These are phyloP conservation scores for Triops longicaudatus DNA, from an alignment of 1,140 invertebrate species.

Conservation along the genomic window DNA sequence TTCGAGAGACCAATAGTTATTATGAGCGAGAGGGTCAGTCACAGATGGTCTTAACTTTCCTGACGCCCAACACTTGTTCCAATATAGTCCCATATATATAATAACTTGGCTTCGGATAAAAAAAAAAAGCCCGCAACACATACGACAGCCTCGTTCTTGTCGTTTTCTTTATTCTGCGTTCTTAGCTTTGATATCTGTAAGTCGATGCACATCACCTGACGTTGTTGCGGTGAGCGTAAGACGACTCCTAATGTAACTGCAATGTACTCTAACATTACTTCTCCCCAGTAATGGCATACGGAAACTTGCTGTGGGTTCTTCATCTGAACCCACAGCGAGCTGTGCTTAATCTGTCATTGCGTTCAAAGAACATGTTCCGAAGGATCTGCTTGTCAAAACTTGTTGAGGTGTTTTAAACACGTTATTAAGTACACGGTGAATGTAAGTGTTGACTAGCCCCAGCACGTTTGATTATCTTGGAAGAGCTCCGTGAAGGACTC, in stretches of 20 bases:
- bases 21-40: constrained; percentile 1
- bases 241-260: background rate
- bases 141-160: background rate
- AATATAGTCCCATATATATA: constrained; percentile 8
- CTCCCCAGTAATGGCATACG: background rate
- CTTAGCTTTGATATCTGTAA: background rate
- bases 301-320: background rate
- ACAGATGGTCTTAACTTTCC: constrained; percentile 10
- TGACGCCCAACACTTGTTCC: background rate
- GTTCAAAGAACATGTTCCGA: constrained; percentile 2
- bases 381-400: background rate
- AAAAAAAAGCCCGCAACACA: background rate
- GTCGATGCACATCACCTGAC: background rate
- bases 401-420: background rate
- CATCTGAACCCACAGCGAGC: no score
- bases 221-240: background rate
- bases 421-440: background rate
- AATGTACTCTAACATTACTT: no score
- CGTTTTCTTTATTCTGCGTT: background rate
- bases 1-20: constrained; percentile 12
- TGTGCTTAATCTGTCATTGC: background rate
- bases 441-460: background rate
- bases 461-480: constrained; percentile 15
- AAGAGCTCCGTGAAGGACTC: background rate
- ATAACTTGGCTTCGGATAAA: background rate